These are phyloP conservation scores for Dynastes maya DNA, from an alignment of 2,888 invertebrate species.

Conservation along the genomic window DNA sequence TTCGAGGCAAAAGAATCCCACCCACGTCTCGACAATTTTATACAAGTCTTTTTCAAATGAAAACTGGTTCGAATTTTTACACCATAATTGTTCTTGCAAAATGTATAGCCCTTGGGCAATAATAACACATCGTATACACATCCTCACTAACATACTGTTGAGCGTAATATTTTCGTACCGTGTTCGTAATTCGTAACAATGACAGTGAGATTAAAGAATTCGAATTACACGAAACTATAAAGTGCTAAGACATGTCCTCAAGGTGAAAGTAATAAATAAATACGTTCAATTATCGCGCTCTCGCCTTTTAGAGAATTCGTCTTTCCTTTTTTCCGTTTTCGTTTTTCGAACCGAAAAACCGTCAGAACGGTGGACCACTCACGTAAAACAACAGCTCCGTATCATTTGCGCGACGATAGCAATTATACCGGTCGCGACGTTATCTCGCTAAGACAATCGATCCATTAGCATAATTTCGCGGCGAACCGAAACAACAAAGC, in stretches of 20 bases:
- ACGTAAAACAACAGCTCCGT: neutral
- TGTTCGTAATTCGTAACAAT: conserved; percentile 1
- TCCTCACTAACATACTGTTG: no score
- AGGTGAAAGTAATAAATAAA: conserved; percentile 31
- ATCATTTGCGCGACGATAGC: conserved; percentile 17
- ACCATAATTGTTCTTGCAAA: no score
- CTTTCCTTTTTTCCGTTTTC: neutral
- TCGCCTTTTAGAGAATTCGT: neutral
- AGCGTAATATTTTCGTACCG: neutral
- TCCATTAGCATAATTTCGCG: conserved; percentile 44
- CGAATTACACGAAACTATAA: conserved; percentile 1
- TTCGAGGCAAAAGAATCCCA: no score
- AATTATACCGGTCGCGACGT: conserved; percentile 30
- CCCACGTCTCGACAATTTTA: no score
- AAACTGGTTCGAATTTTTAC: no score
- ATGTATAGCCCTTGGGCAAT: no score
- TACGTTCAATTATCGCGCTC: conserved; percentile 24
- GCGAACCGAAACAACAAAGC: conserved; percentile 21
- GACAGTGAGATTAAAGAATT: conserved; percentile 4
- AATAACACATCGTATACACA: no score
- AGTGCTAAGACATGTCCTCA: conserved; percentile 31
- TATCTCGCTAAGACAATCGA: conserved; percentile 38
- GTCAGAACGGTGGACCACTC: neutral
- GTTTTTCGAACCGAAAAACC: neutral
- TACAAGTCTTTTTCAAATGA: no score